phyloP scores from a whole-genome alignment of 1,140 invertebrate genomes.

The Euura saliciscinereae region DNA sequence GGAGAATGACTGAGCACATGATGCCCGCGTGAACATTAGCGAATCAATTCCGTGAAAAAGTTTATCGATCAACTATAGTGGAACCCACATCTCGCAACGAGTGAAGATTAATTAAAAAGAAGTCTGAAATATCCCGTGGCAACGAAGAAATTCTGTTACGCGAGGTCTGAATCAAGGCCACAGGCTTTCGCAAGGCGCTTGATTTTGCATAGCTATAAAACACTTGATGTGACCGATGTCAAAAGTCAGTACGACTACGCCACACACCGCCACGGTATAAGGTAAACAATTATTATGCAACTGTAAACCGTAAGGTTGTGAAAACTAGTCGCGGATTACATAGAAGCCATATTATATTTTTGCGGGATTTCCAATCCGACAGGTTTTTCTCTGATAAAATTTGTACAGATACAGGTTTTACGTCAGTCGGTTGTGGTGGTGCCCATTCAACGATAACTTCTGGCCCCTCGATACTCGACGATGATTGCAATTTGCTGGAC shows the following conservation, averaged over 20 bases:
- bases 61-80: background rate
- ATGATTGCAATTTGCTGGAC: background rate
- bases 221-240: background rate
- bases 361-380: too few species aligned
- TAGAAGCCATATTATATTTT: too few species aligned
- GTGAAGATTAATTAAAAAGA: background rate
- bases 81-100: too few species aligned
- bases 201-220: too few species aligned
- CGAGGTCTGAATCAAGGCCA: slow-evolving; percentile 6
- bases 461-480: too few species aligned
- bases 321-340: background rate
- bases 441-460: too few species aligned
- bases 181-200: too few species aligned
- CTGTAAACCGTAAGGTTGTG: background rate
- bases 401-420: too few species aligned
- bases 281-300: slow-evolving; percentile 1
- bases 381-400: too few species aligned
- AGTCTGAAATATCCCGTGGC: background rate
- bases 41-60: background rate
- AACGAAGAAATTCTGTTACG: background rate
- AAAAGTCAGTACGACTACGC: background rate
- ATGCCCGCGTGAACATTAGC: background rate
- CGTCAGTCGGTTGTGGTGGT: too few species aligned
- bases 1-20: too few species aligned
- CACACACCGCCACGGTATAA: background rate